phyloP scores from a whole-genome alignment of 1,140 invertebrate genomes.

The Panagrolaimus sp. region DNA sequence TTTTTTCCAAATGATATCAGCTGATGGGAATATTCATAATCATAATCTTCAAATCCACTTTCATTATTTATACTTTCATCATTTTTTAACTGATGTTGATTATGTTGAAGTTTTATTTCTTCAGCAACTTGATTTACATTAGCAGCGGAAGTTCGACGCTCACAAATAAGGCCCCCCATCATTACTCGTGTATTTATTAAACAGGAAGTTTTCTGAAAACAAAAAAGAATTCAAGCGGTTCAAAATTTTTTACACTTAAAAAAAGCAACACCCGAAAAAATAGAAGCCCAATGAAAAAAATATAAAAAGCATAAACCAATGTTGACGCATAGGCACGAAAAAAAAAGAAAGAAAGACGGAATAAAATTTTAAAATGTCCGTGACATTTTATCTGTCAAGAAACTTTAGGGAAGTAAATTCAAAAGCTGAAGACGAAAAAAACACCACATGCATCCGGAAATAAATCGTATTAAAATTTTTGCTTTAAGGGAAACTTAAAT shows the following conservation, averaged over 20 bases:
- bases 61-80: constrained; percentile 7
- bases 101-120: background rate
- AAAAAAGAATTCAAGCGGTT: background rate
- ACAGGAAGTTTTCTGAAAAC: background rate
- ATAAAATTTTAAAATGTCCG: too few species aligned
- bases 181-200: background rate
- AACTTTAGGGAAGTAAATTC: too few species aligned
- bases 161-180: background rate
- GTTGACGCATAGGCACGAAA: background rate
- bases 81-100: background rate
- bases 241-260: background rate
- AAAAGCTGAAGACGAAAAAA: too few species aligned
- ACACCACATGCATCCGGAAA: too few species aligned
- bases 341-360: too few species aligned
- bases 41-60: constrained; percentile 15
- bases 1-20: background rate
- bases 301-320: background rate
- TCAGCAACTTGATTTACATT: background rate
- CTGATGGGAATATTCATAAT: constrained; percentile 1
- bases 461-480: too few species aligned
- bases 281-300: background rate
- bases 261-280: background rate
- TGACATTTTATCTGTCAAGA: too few species aligned
- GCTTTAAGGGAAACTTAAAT: too few species aligned
- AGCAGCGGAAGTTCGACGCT: background rate